Base-by-base conservation (phyloP, 2,888 invertebrate genomes). In the Drosophila colorata region DNA sequence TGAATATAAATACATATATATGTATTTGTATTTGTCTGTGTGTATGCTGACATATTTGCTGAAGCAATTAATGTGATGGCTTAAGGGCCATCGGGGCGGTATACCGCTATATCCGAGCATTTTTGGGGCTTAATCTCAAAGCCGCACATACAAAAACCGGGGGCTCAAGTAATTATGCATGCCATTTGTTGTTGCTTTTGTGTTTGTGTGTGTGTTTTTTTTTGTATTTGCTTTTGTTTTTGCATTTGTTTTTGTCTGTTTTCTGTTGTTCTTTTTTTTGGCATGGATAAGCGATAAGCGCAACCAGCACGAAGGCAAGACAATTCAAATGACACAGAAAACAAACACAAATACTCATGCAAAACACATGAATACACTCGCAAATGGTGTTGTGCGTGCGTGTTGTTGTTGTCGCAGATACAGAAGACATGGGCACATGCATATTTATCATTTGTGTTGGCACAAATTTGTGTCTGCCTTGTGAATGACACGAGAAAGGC, bases 151-250 rank as follows among this genome's bases (percentile, higher is more conserved):
- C 49, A 55, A 61, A 61, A 65, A 58, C 48, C 69, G 57, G 23
- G 59, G 73, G 74, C 80, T 83, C 67, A 73, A 68, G 84, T 83
- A 83, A 86, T 86, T 86, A 86, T 83, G 78, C 80, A 73, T 80
- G 61, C 48, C 80, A 73, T 69, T 71, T 77, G 66, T 37, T 63
- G 57, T 46, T 53, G 57, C 4, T 53, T 31, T 44, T 47, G 55
- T 60, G 55, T 44, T 48, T 61, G 46, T n/a, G n/a, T n/a, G n/a
- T n/a, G n/a, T n/a, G n/a, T n/a, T n/a, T n/a, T n/a, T n/a, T n/a
- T n/a, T 38, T 69, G 56, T 25, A 35, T 33, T 52, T 56, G 6
- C 48, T 31, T 51, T 23, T 16, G 43, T 13, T 64, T 44, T 46
- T 58, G 53, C 55, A 73, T 61, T 61, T 65, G 73, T 20, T 47